These are phyloP conservation scores for Noctua fimbriata DNA, from an alignment of 2,888 invertebrate genomes.

Conservation along the genomic window DNA sequence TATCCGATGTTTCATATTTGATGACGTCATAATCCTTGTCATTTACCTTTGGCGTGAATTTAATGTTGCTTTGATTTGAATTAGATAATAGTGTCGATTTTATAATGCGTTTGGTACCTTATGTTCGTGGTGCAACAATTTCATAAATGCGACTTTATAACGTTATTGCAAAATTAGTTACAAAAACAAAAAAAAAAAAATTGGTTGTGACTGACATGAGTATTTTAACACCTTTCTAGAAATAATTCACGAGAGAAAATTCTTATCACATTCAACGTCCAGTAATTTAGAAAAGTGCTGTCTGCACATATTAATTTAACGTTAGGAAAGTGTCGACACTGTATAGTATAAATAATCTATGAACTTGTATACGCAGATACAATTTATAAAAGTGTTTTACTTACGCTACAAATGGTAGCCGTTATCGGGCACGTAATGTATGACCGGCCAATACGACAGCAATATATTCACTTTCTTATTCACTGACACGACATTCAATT, in stretches of 20 bases:
- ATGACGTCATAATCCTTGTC: background rate
- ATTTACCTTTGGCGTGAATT: background rate
- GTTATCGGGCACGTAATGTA: background rate
- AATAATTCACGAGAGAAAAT: background rate
- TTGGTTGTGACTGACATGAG: no score
- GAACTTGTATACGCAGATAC: background rate
- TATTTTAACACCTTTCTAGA: no score
- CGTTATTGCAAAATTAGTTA: no score
- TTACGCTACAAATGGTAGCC: background rate
- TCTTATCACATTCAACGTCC: background rate
- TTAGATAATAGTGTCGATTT: background rate
- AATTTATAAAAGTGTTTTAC: background rate
- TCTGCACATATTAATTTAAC: background rate
- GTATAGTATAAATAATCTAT: background rate
- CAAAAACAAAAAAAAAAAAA: no score
- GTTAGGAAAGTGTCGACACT: background rate
- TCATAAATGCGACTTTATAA: background rate
- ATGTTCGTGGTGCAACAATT: background rate
- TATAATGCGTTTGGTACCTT: background rate
- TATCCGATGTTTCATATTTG: slow-evolving; percentile 11
- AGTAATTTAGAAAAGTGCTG: background rate
- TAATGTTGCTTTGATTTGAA: background rate
- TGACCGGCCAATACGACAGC: background rate
- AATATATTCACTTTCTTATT: background rate
- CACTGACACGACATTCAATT: background rate